Conservation (phyloP, 2,797 vertebrate genomes). For the Onychomys torridus region DNA sequence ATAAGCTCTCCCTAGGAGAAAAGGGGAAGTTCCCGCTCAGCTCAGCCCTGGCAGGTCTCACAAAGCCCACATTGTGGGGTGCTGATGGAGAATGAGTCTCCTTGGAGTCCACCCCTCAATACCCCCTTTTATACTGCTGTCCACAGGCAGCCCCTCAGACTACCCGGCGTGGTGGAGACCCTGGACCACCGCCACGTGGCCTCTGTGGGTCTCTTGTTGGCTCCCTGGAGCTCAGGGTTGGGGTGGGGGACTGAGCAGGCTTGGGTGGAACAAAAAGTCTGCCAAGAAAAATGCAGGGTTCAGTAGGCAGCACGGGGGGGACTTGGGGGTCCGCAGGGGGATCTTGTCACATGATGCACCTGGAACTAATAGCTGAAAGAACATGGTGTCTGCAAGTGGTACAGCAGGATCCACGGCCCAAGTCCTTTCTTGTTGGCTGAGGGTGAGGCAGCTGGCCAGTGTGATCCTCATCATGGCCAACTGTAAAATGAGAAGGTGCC, state of each 20-base stretch:
- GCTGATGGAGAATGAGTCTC: constrained; percentile 53
- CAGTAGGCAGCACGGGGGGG: neutral
- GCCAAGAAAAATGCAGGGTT: neutral
- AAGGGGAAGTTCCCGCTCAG: constrained; percentile 44
- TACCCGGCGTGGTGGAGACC: neutral
- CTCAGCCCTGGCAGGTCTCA: constrained; percentile 69
- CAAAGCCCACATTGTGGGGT: constrained; percentile 85
- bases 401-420: fast-evolving
- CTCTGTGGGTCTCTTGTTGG: constrained; percentile 39
- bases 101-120: neutral
- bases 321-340: neutral
- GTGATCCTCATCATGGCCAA: neutral
- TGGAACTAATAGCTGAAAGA: neutral
- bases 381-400: neutral
- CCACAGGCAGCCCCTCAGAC: constrained; percentile 57
- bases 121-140: constrained; percentile 58
- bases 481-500: neutral
- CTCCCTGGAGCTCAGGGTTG: neutral
- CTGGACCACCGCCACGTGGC: constrained; percentile 29
- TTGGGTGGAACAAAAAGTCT: neutral
- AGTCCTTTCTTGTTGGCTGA: fast-evolving
- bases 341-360: fast-evolving
- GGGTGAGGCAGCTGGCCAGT: fast-evolving
- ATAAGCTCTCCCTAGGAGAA: constrained; percentile 69
- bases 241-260: neutral